A percentile compares a stretch with the other conserved stretches of the same genome.
Evolutionary conservation across 2,797 vertebrate species (phyloP).

Genomic region (Pseudochromis fuscus): DNA sequence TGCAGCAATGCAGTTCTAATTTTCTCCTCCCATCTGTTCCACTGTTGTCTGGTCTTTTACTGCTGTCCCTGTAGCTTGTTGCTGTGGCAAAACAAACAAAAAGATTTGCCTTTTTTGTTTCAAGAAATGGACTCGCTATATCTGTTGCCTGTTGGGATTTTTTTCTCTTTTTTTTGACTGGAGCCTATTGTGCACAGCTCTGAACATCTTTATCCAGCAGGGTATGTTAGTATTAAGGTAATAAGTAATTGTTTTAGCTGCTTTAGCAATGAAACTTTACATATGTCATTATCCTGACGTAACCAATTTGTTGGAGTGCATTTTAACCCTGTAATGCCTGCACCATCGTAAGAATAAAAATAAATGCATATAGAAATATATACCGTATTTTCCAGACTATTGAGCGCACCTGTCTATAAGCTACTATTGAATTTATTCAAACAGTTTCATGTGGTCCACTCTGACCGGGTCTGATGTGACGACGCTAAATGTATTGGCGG

Average conservation of each 20-base stretch:
- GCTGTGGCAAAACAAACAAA: slow-evolving; percentile 3
- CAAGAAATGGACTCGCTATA: not conserved
- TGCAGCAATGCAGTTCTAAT: slow-evolving; percentile 23
- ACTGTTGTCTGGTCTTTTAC: not conserved
- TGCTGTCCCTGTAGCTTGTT: slow-evolving; percentile 3
- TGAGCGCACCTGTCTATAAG: too few species aligned
- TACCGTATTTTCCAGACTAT: too few species aligned
- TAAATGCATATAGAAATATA: too few species aligned
- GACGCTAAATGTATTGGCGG: too few species aligned
- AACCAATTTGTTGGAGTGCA: not conserved
- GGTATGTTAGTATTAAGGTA: not conserved
- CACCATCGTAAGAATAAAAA: too few species aligned
- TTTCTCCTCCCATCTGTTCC: not conserved
- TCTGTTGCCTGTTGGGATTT: slow-evolving; percentile 37
- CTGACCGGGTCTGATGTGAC: too few species aligned
- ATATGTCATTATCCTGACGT: slow-evolving; percentile 2
- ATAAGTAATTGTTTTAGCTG: slow-evolving; percentile 1
- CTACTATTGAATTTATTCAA: too few species aligned
- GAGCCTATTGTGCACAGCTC: slow-evolving; percentile 18
- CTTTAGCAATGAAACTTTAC: not conserved
- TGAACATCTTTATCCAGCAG: slow-evolving; percentile 37
- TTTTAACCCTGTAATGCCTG: not conserved
- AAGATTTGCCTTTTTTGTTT: slow-evolving; percentile 13
- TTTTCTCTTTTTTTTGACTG: too few species aligned
- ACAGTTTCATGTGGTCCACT: too few species aligned